Evolutionary conservation across 2,888 invertebrate species (phyloP).

Genomic region (Tenthredo distinguenda): DNA sequence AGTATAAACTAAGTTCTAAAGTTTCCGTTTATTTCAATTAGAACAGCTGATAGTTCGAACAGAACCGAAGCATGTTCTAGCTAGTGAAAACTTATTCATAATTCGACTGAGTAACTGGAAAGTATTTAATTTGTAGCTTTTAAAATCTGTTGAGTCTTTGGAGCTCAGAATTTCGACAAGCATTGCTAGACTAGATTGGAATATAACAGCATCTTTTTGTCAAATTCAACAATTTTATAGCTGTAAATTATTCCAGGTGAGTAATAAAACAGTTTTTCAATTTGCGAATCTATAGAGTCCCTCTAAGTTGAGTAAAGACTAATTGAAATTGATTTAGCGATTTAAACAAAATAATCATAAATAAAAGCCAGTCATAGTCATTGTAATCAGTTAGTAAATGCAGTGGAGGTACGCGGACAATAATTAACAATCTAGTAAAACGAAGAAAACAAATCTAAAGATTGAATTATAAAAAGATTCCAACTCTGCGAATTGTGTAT

Average conservation of each 20-base stretch:
- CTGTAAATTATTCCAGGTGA: not conserved
- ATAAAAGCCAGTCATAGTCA: not conserved
- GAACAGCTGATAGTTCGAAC: not conserved
- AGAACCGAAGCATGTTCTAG: not conserved
- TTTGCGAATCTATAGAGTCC: not conserved
- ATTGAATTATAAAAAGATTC: not conserved
- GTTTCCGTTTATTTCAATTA: not conserved
- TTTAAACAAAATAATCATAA: not conserved
- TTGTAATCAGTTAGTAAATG: conserved; percentile 4
- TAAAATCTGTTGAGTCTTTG: not conserved
- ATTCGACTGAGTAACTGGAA: not conserved
- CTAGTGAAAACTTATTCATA: not conserved
- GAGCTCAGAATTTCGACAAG: not conserved
- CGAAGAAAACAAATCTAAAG: not conserved
- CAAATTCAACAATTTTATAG: not conserved
- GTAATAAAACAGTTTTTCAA: not conserved
- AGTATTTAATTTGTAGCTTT: not conserved
- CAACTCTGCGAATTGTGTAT: not conserved
- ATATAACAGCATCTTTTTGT: not conserved
- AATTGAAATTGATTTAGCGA: not conserved
- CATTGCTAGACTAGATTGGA: not conserved
- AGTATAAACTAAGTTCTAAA: not conserved
- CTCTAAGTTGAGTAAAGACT: not conserved
- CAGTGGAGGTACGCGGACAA: conserved; percentile 14
- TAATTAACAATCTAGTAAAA: not conserved